phyloP scores from a whole-genome alignment of 2,797 vertebrate species.

The Neostethus bicornis region DNA sequence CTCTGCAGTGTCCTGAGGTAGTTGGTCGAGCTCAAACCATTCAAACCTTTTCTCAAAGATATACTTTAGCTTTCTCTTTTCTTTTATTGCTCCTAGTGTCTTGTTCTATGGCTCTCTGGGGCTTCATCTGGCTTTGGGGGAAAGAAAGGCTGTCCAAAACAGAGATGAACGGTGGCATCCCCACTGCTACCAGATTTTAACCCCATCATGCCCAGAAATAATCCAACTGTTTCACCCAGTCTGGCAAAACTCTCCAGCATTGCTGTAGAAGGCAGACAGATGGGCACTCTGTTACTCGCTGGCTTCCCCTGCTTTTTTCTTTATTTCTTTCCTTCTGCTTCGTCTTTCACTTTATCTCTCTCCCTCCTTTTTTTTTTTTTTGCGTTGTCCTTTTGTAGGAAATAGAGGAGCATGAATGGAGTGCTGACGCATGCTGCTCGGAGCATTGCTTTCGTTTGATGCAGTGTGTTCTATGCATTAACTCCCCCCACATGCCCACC shows the following conservation, averaged over 20 bases:
- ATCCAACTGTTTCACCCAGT: conserved; percentile 62
- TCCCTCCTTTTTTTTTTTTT: conserved; percentile 66
- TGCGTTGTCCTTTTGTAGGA: conserved; percentile 87
- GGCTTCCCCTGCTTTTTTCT: conserved; percentile 32
- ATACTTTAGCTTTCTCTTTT: conserved; percentile 58
- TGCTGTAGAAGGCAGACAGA: conserved; percentile 74
- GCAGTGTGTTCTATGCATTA: conserved; percentile 85
- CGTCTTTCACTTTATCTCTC: conserved; percentile 64
- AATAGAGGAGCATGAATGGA: conserved; percentile 83
- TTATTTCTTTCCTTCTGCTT: conserved; percentile 48
- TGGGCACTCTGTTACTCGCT: conserved; percentile 74
- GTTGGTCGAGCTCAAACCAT: conserved; percentile 77
- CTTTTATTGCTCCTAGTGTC: conserved; percentile 52
- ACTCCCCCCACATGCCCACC: conserved; percentile 60
- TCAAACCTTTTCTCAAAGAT: conserved; percentile 77
- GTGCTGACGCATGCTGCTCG: conserved; percentile 88
- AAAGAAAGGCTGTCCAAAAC: conserved; percentile 43
- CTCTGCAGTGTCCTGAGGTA: conserved; percentile 82
- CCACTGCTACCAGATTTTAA: conserved; percentile 68
- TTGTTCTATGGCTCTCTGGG: conserved; percentile 70
- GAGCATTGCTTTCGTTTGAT: conserved; percentile 87
- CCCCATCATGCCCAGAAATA: conserved; percentile 44
- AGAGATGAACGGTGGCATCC: conserved; percentile 60
- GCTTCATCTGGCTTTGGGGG: conserved; percentile 67
- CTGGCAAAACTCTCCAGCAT: conserved; percentile 62